Base-by-base conservation (phyloP, 30 jellyfish, hydroid and myxozoan species). In the Cassiopea andromeda region DNA sequence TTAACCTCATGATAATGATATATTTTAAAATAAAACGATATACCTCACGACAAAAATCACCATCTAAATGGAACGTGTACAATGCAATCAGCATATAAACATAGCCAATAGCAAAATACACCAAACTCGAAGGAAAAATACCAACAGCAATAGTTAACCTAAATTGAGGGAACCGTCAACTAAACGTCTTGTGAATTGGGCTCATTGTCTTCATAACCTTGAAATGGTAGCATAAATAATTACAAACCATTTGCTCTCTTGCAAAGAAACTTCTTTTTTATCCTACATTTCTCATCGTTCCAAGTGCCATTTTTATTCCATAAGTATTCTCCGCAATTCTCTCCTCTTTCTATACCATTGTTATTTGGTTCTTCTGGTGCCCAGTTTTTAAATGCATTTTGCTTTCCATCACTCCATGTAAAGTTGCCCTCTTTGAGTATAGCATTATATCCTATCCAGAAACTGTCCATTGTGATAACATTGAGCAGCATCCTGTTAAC, bases 391-490 rank as follows among this genome's bases (percentile, higher is more conserved):
- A 6, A 67, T 6, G 13, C n/a, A 18, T 7, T 67, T 67, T 67
- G 27, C 4, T 18, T 18, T 5, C 76, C 76, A 18, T 67, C 76
- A 67, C 76, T 67, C 76, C 76, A 67, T 67, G 76, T 67, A 18
- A 67, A 67, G 27, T 67, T 67, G 0, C 76, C 76, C n/a, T 67
- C 76, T 67, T 67, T 18, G 4, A 4, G 8, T 7, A 67, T 10
- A 16, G 13, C 76, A 67, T 67, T 67, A 44, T 67, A 67, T 16
- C 76, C 76, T 8, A 67, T 67, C 76, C 76, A 67, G n/a, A 67
- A 6, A 67, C 0, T 67, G 7, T 67, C 7, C 13, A 67, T 10
- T 0, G 0, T 67, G 0, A 7, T 8, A 0, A 67, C n/a, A 14
- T 44, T 67, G 4, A 7, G 8, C 38, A 67, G 44, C 76, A 10